These are phyloP conservation scores for Thaumetopoea pityocampa DNA, from an alignment of 1,140 invertebrate species.

Conservation along the genomic window DNA sequence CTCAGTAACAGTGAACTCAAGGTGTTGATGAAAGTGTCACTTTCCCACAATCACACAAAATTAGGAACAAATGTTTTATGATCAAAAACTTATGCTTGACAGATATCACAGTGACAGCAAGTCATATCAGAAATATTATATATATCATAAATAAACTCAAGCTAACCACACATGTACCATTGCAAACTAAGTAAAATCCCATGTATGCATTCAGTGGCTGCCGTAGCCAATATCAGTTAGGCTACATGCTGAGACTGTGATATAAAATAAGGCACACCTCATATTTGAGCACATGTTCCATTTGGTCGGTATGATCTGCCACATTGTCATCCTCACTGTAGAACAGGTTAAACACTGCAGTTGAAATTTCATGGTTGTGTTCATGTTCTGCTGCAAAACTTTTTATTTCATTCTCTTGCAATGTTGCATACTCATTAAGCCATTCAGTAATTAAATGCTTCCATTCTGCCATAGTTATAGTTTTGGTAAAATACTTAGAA, in stretches of 20 bases:
- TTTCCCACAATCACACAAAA: no score
- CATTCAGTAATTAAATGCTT: constrained; percentile 86
- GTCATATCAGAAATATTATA: no score
- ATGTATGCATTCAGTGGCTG: no score
- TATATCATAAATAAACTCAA: no score
- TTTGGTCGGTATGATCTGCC: constrained; percentile 20
- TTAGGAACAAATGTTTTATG: no score
- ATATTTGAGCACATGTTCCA: constrained; percentile 34
- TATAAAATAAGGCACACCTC: constrained; percentile 27
- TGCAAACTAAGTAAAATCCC: no score
- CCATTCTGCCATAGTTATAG: constrained; percentile 79
- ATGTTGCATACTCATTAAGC: constrained; percentile 85
- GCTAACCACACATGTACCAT: no score
- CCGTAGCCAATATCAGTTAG: no score
- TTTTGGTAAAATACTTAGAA: background rate
- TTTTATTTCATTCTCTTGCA: constrained; percentile 84
- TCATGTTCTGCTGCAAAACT: constrained; percentile 86
- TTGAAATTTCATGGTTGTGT: constrained; percentile 88
- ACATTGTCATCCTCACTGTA: constrained; percentile 45
- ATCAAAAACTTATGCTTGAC: no score
- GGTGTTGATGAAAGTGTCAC: no score
- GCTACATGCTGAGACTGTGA: constrained; percentile 4
- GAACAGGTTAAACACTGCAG: constrained; percentile 75
- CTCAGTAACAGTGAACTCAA: no score
- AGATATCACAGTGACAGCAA: no score